Conservation (phyloP, 2,797 vertebrate genomes). For the Danio albolineatus region DNA sequence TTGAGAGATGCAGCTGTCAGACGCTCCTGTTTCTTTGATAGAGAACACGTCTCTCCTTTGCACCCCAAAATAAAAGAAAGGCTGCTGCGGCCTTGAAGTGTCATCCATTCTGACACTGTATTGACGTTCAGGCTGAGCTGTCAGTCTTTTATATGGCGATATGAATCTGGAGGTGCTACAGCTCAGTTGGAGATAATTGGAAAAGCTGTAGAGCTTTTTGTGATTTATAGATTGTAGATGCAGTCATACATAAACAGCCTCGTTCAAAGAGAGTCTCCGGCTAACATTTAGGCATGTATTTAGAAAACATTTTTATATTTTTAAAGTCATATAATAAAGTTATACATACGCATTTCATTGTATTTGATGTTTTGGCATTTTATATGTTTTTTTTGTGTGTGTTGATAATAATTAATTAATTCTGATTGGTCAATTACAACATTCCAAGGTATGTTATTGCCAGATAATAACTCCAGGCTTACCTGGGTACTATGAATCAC, state of each 20-base stretch:
- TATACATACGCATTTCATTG: no score
- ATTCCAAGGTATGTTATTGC: no score
- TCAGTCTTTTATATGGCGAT: conserved; percentile 10
- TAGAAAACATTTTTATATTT: no score
- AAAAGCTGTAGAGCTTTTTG: conserved; percentile 17
- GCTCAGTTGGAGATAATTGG: conserved; percentile 32
- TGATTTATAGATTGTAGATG: conserved; percentile 29
- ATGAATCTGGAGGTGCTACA: conserved; percentile 34
- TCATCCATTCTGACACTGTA: conserved; percentile 16
- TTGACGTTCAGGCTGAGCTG: conserved; percentile 25
- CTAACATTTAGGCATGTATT: background rate
- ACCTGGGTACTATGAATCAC: no score
- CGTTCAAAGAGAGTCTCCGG: background rate
- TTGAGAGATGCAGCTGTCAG: conserved; percentile 9
- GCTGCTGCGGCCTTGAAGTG: conserved; percentile 10
- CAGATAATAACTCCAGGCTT: no score
- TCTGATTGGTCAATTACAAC: no score
- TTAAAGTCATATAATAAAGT: no score
- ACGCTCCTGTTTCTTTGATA: background rate
- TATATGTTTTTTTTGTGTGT: no score
- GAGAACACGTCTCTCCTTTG: conserved; percentile 33
- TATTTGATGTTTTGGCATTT: no score
- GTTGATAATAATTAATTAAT: no score
- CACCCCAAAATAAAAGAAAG: conserved; percentile 26
- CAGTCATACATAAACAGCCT: background rate